phyloP scores from a whole-genome alignment of 2,888 invertebrate genomes.

The Melanchra persicariae region DNA sequence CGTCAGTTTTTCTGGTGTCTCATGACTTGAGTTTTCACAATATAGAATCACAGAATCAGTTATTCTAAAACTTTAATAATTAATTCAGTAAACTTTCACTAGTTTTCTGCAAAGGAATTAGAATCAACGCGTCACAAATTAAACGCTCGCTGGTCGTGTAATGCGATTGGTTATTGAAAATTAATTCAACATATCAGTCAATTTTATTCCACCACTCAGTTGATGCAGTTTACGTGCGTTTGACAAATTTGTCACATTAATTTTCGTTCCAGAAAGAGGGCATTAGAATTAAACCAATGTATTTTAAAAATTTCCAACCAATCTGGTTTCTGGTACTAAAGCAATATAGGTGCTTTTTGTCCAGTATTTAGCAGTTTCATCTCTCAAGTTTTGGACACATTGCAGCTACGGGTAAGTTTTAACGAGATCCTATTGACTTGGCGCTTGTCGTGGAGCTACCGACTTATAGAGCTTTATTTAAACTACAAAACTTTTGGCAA shows the following conservation, averaged over 20 bases:
- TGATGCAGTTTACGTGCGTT: too few species aligned
- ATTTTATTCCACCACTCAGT: too few species aligned
- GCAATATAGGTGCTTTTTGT: background rate
- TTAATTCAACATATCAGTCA: too few species aligned
- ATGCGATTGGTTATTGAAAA: too few species aligned
- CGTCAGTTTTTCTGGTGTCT: too few species aligned
- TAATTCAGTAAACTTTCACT: background rate
- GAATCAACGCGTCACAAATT: too few species aligned
- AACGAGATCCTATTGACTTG: slow-evolving; percentile 84
- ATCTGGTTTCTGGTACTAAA: background rate
- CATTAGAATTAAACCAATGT: background rate
- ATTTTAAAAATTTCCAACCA: too few species aligned
- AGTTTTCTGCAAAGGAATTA: background rate
- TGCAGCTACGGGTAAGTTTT: slow-evolving; percentile 76
- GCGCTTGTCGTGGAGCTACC: slow-evolving; percentile 74
- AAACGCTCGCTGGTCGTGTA: too few species aligned
- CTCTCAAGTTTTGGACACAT: slow-evolving; percentile 72
- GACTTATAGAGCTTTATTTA: slow-evolving; percentile 82
- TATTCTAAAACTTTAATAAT: background rate
- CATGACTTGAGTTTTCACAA: too few species aligned
- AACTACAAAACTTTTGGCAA: slow-evolving; percentile 75
- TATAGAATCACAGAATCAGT: background rate
- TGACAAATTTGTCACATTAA: too few species aligned
- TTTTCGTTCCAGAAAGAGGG: background rate
- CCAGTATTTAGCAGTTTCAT: slow-evolving; percentile 52